Evolutionary conservation across 1,140 invertebrate genomes (phyloP), one percentile per base, ranked within the genome.

Genomic region (Coptotermes formosanus): DNA sequence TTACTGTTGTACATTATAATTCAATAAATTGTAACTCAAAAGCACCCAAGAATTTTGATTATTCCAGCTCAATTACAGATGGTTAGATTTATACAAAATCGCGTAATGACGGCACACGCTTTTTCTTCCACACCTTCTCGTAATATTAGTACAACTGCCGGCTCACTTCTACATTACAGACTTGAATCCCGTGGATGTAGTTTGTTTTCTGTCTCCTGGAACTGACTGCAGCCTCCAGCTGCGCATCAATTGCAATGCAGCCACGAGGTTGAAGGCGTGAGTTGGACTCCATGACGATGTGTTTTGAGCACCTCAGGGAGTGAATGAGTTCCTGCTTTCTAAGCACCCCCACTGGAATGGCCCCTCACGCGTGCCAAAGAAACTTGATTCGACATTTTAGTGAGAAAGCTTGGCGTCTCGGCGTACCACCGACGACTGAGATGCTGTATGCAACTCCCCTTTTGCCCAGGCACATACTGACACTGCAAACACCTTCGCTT

Each of bases 391-490:
- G 25, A 30, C 64, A 75, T 75, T 75, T 75, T 75, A 75, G 64
- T 25, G 64, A 75, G 64, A 75, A 75, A 30, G 64, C 64, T 75
- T 30, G 64, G 64, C 64, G 64, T 75, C 64, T 75, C 64, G 64
- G n/a, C 64, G 64, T 75, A 75, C 64, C 6, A 75, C 64, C 64
- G 64, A 14, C 64, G n/a, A 75, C 64, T 75, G 64, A 75, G 64
- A 75, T 75, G 64, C 64, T 75, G 64, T 25, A 30, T 75, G 64
- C 64, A 25, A n/a, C 25, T 30, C 25, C n/a, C n/a, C n/a, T 30
- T 75, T 30, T 75, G 64, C n/a, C 64, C 64, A 75, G 64, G 64
- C 25, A 75, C 64, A 75, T 11, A 75, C 25, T 8, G 59, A 64
- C 59, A 14, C 9, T 1, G 64, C 64, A 75, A 75, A 75, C 64